phyloP scores from a whole-genome alignment of 1,140 invertebrate species.

The Drosophila pseudoobscura region DNA sequence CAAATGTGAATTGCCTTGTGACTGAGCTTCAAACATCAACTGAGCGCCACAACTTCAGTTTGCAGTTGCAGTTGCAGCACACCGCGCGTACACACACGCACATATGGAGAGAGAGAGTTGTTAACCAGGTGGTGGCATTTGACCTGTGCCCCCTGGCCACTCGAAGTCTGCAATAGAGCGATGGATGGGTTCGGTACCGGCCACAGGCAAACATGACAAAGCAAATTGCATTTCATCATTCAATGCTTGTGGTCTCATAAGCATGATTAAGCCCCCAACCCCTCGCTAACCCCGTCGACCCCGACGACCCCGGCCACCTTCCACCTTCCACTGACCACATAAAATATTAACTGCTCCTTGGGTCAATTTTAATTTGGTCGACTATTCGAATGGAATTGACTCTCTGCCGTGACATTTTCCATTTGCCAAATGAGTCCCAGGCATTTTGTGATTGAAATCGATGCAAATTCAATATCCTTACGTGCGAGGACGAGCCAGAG shows the following conservation, averaged over 20 bases:
- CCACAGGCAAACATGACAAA: conserved; percentile 60
- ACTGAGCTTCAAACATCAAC: conserved; percentile 1
- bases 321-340: conserved; percentile 17
- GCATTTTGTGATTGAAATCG: conserved; percentile 3
- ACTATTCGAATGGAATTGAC: neutral
- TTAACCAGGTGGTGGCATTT: conserved; percentile 50
- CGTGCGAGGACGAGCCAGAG: too few relatives aligned
- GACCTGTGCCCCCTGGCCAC: conserved; percentile 39
- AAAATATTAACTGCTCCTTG: conserved; percentile 42
- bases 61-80: conserved; percentile 26
- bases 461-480: too few relatives aligned
- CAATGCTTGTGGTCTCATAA: conserved; percentile 31
- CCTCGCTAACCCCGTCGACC: too few relatives aligned
- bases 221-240: conserved; percentile 57
- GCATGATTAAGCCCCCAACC: conserved; percentile 55
- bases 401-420: conserved; percentile 24
- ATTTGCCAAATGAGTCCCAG: conserved; percentile 40
- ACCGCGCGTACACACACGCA: neutral
- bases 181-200: conserved; percentile 10
- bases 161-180: conserved; percentile 14
- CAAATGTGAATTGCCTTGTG: conserved; percentile 64
- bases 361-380: conserved; percentile 37
- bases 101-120: neutral
- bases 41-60: conserved; percentile 27
- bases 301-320: neutral